phyloP scores from a whole-genome alignment of 1,140 invertebrate genomes.

The Brachystomella parvula region DNA sequence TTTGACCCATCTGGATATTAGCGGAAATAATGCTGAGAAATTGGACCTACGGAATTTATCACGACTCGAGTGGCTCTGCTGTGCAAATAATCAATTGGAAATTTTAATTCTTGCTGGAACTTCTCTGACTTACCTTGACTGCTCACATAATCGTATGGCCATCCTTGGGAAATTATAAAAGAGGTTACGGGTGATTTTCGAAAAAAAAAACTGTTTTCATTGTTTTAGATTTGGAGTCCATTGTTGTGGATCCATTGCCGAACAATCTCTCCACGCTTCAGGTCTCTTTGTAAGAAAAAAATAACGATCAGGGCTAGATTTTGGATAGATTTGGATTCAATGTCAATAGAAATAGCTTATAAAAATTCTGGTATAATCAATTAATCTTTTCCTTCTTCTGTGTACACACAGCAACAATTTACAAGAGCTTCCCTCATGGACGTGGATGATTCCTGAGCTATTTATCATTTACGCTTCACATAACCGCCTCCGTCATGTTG shows the following conservation, averaged over 20 bases:
- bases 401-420: slow-evolving; percentile 54
- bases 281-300: slow-evolving; percentile 33
- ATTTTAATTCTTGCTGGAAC: slow-evolving; percentile 60
- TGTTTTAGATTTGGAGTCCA: slow-evolving; percentile 35
- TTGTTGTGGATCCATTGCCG: slow-evolving; percentile 36
- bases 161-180: not conserved
- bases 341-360: too few species aligned
- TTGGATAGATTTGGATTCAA: too few species aligned
- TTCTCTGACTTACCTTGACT: slow-evolving; percentile 58
- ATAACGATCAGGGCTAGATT: too few species aligned
- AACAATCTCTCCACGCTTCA: slow-evolving; percentile 35
- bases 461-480: slow-evolving; percentile 64
- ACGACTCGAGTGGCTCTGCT: slow-evolving; percentile 60
- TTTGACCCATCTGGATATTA: slow-evolving; percentile 58
- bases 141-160: slow-evolving; percentile 63
- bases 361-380: too few species aligned
- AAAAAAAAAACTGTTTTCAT: not conserved
- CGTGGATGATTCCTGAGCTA: slow-evolving; percentile 62
- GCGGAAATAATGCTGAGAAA: slow-evolving; percentile 66
- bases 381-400: too few species aligned
- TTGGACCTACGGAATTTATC: slow-evolving; percentile 62
- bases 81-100: slow-evolving; percentile 59
- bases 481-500: slow-evolving; percentile 52
- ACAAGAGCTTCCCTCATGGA: slow-evolving; percentile 65
- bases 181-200: not conserved